These are phyloP conservation scores for Elysia crispata DNA, from an alignment of 2,888 invertebrate genomes.

Conservation along the genomic window DNA sequence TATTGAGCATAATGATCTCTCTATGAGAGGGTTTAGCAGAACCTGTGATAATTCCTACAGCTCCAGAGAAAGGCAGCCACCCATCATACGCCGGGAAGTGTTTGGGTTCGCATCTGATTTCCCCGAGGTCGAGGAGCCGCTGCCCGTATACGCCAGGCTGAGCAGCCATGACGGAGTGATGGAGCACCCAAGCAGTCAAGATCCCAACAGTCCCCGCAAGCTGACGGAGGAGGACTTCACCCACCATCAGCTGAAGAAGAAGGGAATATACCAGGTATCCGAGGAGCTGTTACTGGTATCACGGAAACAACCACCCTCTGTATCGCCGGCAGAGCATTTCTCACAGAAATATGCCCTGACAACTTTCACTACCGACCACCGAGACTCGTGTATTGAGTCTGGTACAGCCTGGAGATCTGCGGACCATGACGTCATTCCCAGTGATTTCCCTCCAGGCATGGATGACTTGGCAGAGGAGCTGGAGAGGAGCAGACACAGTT, in stretches of 20 bases:
- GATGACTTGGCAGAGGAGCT: constrained; percentile 1
- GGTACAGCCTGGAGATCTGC: neutral
- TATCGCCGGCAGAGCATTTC: too few relatives aligned
- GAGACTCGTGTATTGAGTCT: neutral
- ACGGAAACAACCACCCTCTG: too few relatives aligned
- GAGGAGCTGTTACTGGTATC: neutral
- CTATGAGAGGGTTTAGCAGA: too few relatives aligned
- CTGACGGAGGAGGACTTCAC: neutral
- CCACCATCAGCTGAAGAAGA: neutral
- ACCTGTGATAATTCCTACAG: neutral
- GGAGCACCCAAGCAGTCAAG: neutral
- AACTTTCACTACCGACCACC: neutral
- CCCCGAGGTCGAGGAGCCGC: neutral
- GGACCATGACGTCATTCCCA: neutral
- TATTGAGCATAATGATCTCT: too few relatives aligned
- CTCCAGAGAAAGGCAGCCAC: neutral
- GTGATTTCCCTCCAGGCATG: neutral
- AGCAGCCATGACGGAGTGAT: neutral
- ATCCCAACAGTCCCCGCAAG: neutral
- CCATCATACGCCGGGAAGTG: neutral
- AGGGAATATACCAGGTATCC: neutral
- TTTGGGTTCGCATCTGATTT: neutral
- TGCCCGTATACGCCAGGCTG: neutral
- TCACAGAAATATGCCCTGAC: neutral
- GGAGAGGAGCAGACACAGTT: constrained; percentile 29